Percentiles rank a stretch among this genome's conserved stretches.
phyloP scores from a whole-genome alignment of 2,888 invertebrate species.

The Eilema griseolum region DNA sequence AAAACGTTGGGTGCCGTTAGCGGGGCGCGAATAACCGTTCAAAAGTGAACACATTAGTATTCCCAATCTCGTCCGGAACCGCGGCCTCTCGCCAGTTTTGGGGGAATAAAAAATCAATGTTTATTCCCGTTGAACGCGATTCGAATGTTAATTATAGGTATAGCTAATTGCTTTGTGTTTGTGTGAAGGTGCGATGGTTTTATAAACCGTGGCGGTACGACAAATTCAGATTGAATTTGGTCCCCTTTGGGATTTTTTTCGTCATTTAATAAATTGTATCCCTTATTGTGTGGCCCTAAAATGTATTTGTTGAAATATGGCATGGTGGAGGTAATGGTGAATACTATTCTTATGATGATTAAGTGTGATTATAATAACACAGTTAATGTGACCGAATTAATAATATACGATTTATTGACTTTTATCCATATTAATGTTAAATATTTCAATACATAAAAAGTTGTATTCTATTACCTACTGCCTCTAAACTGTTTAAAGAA shows the following conservation, averaged over 20 bases:
- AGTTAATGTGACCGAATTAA: background rate
- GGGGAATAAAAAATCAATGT: constrained; percentile 87
- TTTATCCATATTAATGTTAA: constrained; percentile 11
- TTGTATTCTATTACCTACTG: constrained; percentile 9
- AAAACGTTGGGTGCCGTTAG: constrained; percentile 84
- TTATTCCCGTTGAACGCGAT: constrained; percentile 82
- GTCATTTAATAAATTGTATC: constrained; percentile 50
- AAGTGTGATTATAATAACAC: too few relatives aligned
- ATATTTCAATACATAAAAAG: constrained; percentile 23
- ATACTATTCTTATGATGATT: too few relatives aligned
- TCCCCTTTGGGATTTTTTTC: constrained; percentile 50
- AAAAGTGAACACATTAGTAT: constrained; percentile 86
- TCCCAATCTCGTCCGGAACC: constrained; percentile 73
- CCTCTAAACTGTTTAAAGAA: constrained; percentile 40
- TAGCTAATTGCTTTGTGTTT: constrained; percentile 83
- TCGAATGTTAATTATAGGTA: constrained; percentile 83
- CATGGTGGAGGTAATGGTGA: background rate
- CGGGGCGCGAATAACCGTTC: constrained; percentile 85
- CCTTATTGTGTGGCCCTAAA: background rate
- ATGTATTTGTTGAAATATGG: background rate
- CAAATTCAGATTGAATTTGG: constrained; percentile 60
- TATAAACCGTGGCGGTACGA: constrained; percentile 55
- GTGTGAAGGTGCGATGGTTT: constrained; percentile 70
- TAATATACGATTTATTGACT: background rate
- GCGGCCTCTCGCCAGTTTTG: constrained; percentile 77